Evolutionary conservation across 2,113 vertebrate species (phyloP), one percentile per base, ranked within the genome.

Genomic region (Orientallactaga bullata): DNA sequence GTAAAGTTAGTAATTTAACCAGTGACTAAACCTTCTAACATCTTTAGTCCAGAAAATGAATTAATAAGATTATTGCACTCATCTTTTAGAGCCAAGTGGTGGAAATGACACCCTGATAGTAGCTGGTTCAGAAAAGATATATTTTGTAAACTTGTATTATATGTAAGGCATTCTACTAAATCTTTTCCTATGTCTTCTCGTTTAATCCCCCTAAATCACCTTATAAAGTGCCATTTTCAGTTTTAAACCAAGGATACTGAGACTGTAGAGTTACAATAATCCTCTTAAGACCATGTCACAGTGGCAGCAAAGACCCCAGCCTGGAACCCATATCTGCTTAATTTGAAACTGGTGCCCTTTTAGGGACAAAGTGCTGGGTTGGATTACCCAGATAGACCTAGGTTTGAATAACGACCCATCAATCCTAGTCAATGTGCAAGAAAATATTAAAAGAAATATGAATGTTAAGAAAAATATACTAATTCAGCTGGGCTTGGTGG

Each of bases 1-100:
- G 51, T 12, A 92, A 91, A 85, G 28, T 37, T 37, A 91, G 73
- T 18, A n/a, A 76, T 51, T 83, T 69, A 60, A 80, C 42, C 60
- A 76, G 10, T 61, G 23, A 32, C 28, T 18, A 61, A 82, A 88
- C 26, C 3, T 35, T 23, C 74, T 20, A 23, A 37, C 17, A 47
- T 63, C 12, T 73, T 61, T 55, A 26, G 47, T 58, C 21, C 16
- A 73, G 66, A 80, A 83, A 63, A 42, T 18, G 6, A 80, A 92
- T 85, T 47, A 21, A 39, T 23, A 74, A 12, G 11, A 90, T 51
- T 30, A 79, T 0, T 9, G 16, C 4, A 13, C 21, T 32, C 2
- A 12, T 2, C 3, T 85, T 90, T 72, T 26, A 68, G 60, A 76
- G 69, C 15, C 8, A 13, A 69, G 21, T 17, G 7, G 18, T 10